A percentile compares a stretch with the other conserved stretches of the same genome.
Conservation (phyloP, 2,113 vertebrate species). For the Oncorhynchus tshawytscha region DNA sequence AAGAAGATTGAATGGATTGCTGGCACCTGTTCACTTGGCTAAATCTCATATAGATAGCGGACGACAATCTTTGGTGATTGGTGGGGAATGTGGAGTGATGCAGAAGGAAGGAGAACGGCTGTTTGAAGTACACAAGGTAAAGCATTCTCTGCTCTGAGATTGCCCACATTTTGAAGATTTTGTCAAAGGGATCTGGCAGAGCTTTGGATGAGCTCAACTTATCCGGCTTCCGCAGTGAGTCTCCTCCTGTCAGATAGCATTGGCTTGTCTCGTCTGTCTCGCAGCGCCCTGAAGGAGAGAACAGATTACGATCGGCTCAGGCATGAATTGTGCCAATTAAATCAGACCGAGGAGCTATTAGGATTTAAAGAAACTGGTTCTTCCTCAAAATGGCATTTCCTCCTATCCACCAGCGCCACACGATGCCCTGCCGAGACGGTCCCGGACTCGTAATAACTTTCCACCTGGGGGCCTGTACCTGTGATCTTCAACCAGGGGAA, state of each 20-base stretch:
- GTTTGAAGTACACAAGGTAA: slow-evolving; percentile 24
- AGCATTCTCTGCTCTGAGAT: slow-evolving; percentile 25
- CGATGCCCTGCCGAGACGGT: slow-evolving; percentile 46
- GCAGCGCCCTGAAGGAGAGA: slow-evolving; percentile 25
- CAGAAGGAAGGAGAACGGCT: slow-evolving; percentile 10
- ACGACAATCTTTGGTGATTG: slow-evolving; percentile 20
- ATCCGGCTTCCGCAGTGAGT: slow-evolving; percentile 23
- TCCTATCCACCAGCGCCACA: slow-evolving; percentile 38
- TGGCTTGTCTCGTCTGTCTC: slow-evolving; percentile 21
- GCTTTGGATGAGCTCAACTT: slow-evolving; percentile 31
- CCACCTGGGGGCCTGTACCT: slow-evolving; percentile 41
- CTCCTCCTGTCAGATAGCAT: slow-evolving; percentile 50
- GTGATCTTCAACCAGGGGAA: slow-evolving; percentile 28
- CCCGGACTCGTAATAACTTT: slow-evolving; percentile 52
- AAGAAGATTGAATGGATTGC: slow-evolving; percentile 54
- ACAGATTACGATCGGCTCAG: slow-evolving; percentile 49
- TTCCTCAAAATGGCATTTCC: slow-evolving; percentile 36
- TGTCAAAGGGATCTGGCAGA: slow-evolving; percentile 37
- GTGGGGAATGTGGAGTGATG: slow-evolving; percentile 6
- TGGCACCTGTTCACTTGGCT: slow-evolving; percentile 21
- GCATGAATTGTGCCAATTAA: slow-evolving; percentile 56
- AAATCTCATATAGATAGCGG: slow-evolving; percentile 31
- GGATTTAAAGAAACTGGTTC: slow-evolving; percentile 46
- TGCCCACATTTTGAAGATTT: slow-evolving; percentile 38
- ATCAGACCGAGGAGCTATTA: slow-evolving; percentile 45